phyloP scores from a whole-genome alignment of 2,113 vertebrate genomes.

The Riparia riparia region DNA sequence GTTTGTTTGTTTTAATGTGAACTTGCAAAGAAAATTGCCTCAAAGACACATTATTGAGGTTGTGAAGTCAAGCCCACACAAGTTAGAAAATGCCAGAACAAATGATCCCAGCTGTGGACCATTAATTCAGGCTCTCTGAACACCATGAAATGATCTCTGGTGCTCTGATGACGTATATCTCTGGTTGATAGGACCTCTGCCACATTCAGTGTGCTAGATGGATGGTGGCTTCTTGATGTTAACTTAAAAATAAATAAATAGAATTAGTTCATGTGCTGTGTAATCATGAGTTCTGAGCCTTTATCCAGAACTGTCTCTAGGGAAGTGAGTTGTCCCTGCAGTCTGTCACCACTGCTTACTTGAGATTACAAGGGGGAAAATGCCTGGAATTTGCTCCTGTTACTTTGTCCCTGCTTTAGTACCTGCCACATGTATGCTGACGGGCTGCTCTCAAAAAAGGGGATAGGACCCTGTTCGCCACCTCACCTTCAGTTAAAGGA shows the following conservation, averaged over 20 bases:
- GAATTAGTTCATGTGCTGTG: not conserved
- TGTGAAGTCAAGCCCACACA: not conserved
- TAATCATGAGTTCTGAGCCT: not conserved
- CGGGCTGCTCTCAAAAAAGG: not conserved
- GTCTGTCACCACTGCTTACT: not conserved
- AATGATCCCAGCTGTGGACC: not conserved
- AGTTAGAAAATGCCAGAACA: not conserved
- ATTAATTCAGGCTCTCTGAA: not conserved
- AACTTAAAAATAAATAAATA: not conserved
- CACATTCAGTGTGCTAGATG: not conserved
- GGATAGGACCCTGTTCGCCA: not conserved
- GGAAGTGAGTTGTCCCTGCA: not conserved
- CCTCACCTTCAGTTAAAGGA: not conserved
- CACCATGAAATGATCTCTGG: not conserved
- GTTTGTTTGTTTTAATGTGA: not conserved
- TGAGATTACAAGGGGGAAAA: not conserved
- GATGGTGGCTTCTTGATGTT: not conserved
- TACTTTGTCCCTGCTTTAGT: not conserved
- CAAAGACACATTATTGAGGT: not conserved
- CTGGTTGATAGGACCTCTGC: not conserved
- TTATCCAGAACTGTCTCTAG: not conserved
- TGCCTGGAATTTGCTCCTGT: not conserved
- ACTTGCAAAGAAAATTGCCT: not conserved
- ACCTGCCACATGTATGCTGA: not conserved
- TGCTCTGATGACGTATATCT: not conserved